These are phyloP conservation scores for Pachyseris speciosa DNA, from an alignment of 64 coral and sea anemone species.

Conservation along the genomic window DNA sequence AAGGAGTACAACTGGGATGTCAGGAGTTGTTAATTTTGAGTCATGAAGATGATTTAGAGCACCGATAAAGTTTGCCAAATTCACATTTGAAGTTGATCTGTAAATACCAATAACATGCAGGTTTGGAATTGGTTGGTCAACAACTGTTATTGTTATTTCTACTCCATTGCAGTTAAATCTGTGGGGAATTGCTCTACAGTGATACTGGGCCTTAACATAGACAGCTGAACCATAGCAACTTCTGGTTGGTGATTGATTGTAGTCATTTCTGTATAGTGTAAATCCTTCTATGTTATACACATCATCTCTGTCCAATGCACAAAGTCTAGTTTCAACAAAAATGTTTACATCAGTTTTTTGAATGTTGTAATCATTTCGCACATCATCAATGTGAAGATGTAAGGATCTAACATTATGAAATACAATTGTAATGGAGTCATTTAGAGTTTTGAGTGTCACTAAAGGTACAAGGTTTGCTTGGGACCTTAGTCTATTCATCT, in stretches of 20 bases:
- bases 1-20: not conserved
- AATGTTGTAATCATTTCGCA: constrained; percentile 38
- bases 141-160: constrained; percentile 63
- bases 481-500: constrained; percentile 57
- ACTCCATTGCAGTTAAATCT: constrained; percentile 59
- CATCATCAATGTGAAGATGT: constrained; percentile 61
- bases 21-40: not conserved
- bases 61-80: not conserved
- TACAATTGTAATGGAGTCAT: constrained; percentile 40
- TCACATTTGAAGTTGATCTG: constrained; percentile 22
- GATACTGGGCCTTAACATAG: not conserved
- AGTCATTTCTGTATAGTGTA: constrained; percentile 63
- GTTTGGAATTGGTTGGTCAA: constrained; percentile 28
- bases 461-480: constrained; percentile 31
- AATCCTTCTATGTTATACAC: too few relatives aligned
- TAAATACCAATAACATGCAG: constrained; percentile 57
- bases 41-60: constrained; percentile 30
- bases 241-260: too few relatives aligned
- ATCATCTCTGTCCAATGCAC: constrained; percentile 11
- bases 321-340: constrained; percentile 61
- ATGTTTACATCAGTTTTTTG: constrained; percentile 50
- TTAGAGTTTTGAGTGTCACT: constrained; percentile 19
- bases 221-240: constrained; percentile 50
- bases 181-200: constrained; percentile 32
- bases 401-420: constrained; percentile 73